phyloP scores from a whole-genome alignment of 2,113 vertebrate species.

The Origma solitaria region DNA sequence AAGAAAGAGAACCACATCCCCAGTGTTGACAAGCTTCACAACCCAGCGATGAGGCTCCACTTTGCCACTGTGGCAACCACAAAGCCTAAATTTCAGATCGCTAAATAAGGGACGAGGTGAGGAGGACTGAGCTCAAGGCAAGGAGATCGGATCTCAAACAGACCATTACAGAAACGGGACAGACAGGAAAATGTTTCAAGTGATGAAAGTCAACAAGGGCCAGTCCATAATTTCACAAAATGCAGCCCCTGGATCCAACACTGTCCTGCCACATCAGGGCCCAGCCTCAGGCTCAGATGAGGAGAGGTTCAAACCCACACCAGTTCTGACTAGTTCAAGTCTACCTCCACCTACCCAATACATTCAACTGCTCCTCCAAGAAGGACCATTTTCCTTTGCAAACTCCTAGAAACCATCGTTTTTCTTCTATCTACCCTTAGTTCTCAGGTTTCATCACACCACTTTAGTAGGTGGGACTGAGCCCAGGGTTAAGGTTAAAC shows the following conservation, averaged over 20 bases:
- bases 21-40: not conserved
- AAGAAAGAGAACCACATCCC: not conserved
- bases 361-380: not conserved
- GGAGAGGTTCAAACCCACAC: not conserved
- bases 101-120: not conserved
- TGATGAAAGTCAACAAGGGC: not conserved
- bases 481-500: not conserved
- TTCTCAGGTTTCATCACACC: not conserved
- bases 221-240: not conserved
- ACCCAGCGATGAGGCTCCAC: not conserved
- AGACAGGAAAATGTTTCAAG: not conserved
- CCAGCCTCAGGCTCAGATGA: not conserved
- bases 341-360: not conserved
- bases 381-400: not conserved
- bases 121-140: not conserved
- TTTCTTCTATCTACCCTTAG: not conserved
- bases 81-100: conserved; percentile 4
- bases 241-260: not conserved
- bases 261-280: not conserved
- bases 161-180: not conserved
- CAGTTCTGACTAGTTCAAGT: not conserved
- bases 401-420: not conserved
- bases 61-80: conserved; percentile 56
- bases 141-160: not conserved
- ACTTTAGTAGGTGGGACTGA: not conserved